phyloP scores from a whole-genome alignment of 2,797 vertebrate genomes.

The Anolis apletophallus region DNA sequence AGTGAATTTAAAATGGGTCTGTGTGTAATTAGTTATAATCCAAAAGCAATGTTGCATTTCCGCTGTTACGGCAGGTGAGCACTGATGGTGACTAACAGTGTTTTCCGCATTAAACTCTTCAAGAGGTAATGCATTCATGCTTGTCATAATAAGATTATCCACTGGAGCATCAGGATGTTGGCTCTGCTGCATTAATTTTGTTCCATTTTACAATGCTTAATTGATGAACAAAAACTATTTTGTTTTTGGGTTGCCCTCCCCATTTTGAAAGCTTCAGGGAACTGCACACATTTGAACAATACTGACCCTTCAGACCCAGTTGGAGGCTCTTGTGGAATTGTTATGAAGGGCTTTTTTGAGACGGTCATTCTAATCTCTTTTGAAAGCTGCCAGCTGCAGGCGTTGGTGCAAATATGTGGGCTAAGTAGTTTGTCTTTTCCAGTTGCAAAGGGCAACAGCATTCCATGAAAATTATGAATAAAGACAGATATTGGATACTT shows the following conservation, averaged over 20 bases:
- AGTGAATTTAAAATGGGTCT: slow-evolving; percentile 13
- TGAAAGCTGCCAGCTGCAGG: neutral
- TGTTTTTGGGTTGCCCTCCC: neutral
- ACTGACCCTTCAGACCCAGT: slow-evolving; percentile 5
- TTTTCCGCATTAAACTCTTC: slow-evolving; percentile 34
- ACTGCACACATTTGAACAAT: slow-evolving; percentile 9
- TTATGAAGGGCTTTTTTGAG: neutral
- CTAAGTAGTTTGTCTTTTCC: neutral
- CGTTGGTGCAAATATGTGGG: neutral
- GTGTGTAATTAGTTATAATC: slow-evolving; percentile 9
- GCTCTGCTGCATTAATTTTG: slow-evolving; percentile 28
- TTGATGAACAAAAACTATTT: slow-evolving; percentile 39
- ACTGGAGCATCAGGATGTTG: neutral
- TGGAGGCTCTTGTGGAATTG: neutral
- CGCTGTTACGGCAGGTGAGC: neutral
- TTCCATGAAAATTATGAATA: neutral
- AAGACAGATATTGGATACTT: neutral
- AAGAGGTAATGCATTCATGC: neutral
- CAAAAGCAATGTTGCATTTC: neutral
- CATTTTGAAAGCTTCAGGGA: slow-evolving; percentile 37
- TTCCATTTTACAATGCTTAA: slow-evolving; percentile 43
- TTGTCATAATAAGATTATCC: slow-evolving; percentile 29
- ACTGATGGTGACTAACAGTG: slow-evolving; percentile 16
- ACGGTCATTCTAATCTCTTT: neutral
- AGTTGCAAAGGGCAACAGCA: neutral